A percentile compares a stretch with the other conserved stretches of the same genome.
phyloP scores from a whole-genome alignment of 37 sponge, comb jelly and placozoan species.

The Axinella damicornis region DNA sequence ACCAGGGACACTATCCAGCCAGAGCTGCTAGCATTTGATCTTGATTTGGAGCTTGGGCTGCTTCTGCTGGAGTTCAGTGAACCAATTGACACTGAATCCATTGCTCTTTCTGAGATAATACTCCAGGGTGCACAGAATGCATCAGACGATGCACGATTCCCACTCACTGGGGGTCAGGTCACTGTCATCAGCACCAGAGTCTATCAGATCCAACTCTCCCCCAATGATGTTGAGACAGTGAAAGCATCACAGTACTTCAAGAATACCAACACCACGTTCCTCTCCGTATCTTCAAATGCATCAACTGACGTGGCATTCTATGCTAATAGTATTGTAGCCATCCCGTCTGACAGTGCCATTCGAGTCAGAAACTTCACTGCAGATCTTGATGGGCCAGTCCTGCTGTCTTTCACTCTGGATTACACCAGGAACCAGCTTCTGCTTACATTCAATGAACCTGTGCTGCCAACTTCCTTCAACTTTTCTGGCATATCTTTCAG shows the following conservation, averaged over 20 bases:
- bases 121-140: slow-evolving; percentile 68
- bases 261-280: slow-evolving; percentile 66
- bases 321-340: slow-evolving; percentile 58
- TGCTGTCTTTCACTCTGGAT: slow-evolving; percentile 70
- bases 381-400: slow-evolving; percentile 75
- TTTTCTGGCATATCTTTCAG: slow-evolving; percentile 72
- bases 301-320: slow-evolving; percentile 75
- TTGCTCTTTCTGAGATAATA: slow-evolving; percentile 42
- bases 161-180: slow-evolving; percentile 33
- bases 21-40: slow-evolving; percentile 67
- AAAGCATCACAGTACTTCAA: slow-evolving; percentile 76
- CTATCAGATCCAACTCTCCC: slow-evolving; percentile 45
- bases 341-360: slow-evolving; percentile 52
- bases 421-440: slow-evolving; percentile 71
- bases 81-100: slow-evolving; percentile 70
- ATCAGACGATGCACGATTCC: slow-evolving; percentile 23
- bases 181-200: slow-evolving; percentile 36
- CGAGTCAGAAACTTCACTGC: slow-evolving; percentile 69
- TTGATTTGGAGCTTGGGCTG: slow-evolving; percentile 53
- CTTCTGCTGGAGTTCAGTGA: slow-evolving; percentile 79
- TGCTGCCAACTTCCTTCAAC: slow-evolving; percentile 72
- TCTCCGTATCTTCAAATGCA: slow-evolving; percentile 52
- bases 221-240: slow-evolving; percentile 41
- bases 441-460: slow-evolving; percentile 88
- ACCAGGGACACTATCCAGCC: slow-evolving; percentile 63